These are phyloP conservation scores for Sakesphorus luctuosus DNA, from an alignment of 2,113 vertebrate species.

Conservation along the genomic window DNA sequence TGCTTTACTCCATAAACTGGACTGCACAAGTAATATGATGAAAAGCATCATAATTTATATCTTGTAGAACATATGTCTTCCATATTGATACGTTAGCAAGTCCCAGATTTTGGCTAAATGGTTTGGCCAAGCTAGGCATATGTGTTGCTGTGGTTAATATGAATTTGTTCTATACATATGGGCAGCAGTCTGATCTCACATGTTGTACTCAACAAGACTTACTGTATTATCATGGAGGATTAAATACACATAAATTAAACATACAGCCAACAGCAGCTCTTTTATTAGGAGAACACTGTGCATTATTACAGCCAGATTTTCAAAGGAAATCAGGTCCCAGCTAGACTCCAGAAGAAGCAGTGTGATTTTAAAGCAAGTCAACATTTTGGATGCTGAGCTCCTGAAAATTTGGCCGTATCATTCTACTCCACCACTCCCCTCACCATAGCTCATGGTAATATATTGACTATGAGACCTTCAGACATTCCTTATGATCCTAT, in stretches of 20 bases:
- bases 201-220: slow-evolving; percentile 55
- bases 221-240: slow-evolving; percentile 64
- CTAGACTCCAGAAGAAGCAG: slow-evolving; percentile 27
- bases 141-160: slow-evolving; percentile 62
- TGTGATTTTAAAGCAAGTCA: background rate
- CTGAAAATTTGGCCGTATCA: background rate
- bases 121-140: slow-evolving; percentile 43
- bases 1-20: slow-evolving; percentile 51
- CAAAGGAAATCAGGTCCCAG: slow-evolving; percentile 27
- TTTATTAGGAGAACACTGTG: slow-evolving; percentile 45
- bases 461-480: background rate
- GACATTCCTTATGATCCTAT: background rate
- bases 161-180: slow-evolving; percentile 70
- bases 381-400: background rate
- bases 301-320: slow-evolving; percentile 58
- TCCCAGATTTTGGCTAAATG: slow-evolving; percentile 46
- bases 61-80: slow-evolving; percentile 67
- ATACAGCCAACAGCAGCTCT: slow-evolving; percentile 42
- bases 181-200: slow-evolving; percentile 50
- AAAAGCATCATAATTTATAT: slow-evolving; percentile 62
- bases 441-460: background rate
- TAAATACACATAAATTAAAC: slow-evolving; percentile 70
- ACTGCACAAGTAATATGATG: slow-evolving; percentile 54
- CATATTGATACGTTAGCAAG: slow-evolving; percentile 47
- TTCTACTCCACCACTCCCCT: background rate